phyloP scores from a whole-genome alignment of 1,140 invertebrate genomes.

The Lasaia peninsularis region DNA sequence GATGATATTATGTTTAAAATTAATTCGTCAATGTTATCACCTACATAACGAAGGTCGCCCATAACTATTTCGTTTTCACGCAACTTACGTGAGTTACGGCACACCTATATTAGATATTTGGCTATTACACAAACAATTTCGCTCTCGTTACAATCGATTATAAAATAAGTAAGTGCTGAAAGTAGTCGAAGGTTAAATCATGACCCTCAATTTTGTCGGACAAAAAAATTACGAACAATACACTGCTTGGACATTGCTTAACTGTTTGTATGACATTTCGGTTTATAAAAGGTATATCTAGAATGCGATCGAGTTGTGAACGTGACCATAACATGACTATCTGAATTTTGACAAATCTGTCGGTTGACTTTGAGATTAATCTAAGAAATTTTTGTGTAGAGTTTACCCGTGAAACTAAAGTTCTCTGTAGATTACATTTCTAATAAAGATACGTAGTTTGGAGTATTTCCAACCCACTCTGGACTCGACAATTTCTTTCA shows the following conservation, averaged over 20 bases:
- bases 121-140: slow-evolving; percentile 30
- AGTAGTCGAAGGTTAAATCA: slow-evolving; percentile 31
- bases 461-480: too few relatives aligned
- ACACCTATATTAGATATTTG: slow-evolving; percentile 23
- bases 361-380: neutral
- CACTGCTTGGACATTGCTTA: neutral
- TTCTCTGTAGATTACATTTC: too few relatives aligned
- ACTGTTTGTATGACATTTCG: neutral
- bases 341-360: neutral
- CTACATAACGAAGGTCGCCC: slow-evolving; percentile 37
- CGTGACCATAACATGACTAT: slow-evolving; percentile 2
- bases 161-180: slow-evolving; percentile 43
- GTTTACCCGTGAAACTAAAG: too few relatives aligned
- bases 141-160: slow-evolving; percentile 42
- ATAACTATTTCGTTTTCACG: slow-evolving; percentile 22
- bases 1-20: neutral
- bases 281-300: slow-evolving; percentile 6
- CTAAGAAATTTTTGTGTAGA: too few relatives aligned
- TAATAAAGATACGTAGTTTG: too few relatives aligned
- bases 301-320: slow-evolving; percentile 1
- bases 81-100: slow-evolving; percentile 24
- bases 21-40: slow-evolving; percentile 29
- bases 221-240: slow-evolving; percentile 18
- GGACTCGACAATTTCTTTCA: too few relatives aligned
- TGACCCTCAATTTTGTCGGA: slow-evolving; percentile 29